Base-by-base conservation (phyloP, 2,797 vertebrate genomes). In the Lacerta agilis region DNA sequence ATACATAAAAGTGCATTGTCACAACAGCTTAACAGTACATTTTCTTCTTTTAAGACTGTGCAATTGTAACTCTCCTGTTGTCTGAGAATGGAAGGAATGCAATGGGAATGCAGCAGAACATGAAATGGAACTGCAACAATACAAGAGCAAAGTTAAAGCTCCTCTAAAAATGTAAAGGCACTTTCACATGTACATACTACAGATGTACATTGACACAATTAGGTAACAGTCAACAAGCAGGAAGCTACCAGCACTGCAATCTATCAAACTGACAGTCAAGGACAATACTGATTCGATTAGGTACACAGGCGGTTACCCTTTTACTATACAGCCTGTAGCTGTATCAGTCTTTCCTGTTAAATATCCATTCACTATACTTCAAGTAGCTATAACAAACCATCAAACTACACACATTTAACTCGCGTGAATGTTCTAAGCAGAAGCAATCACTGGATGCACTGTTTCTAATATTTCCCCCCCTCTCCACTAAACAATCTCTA, bases 1-100 rank as follows among this genome's bases (percentile, higher is more conserved):
- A 97, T 98, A 99, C 98, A 98, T 97, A 97, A 98, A 99, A 98
- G 98, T 99, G 98, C 98, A 98, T 97, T 96, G 97, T 98, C 98
- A 99, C 98, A 96, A 98, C 97, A 97, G 96, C 96, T 97, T 97
- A 98, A 98, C 97, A 96, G 97, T 97, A 97, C 96, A 92, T 96
- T 91, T 97, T 93, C 93, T 95, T 36, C 81, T 82, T 96, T 96
- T 95, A 96, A 96, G 97, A 97, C 95, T 79, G 96, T 95, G 96
- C 95, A 93, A 94, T 94, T 92, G 90, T 87, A 92, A 91, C 88
- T 93, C 92, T 93, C 94, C 96, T 95, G 93, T 93, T 96, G 95
- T 96, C 92, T 79, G 81, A 94, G 91, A 93, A 94, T 93, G 87
- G 91, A 91, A 92, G 95, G 96, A 93, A 94, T 92, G 94, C 75